phyloP scores from a whole-genome alignment of 2,888 invertebrate species.

The Troglohyphantes excavatus region DNA sequence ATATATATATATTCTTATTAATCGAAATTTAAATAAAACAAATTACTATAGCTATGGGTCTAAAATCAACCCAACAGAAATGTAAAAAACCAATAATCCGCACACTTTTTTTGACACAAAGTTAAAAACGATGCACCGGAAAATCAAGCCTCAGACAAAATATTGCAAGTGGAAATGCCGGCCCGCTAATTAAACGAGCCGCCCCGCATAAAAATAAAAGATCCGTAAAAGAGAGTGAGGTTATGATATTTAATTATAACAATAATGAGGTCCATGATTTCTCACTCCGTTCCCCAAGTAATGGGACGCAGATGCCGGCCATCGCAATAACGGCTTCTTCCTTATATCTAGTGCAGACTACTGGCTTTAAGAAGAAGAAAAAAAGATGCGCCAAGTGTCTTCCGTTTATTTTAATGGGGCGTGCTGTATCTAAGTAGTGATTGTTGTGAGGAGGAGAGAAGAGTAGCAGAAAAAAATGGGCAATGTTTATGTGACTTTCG shows the following conservation, averaged over 20 bases:
- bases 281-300: background rate
- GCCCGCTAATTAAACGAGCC: constrained; percentile 5
- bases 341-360: constrained; percentile 2
- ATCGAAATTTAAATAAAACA: too few relatives aligned
- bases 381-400: background rate
- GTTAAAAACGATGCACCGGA: too few relatives aligned
- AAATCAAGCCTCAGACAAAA: too few relatives aligned
- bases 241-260: constrained; percentile 35
- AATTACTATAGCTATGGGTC: too few relatives aligned
- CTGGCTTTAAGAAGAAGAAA: constrained; percentile 9
- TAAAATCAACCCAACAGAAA: too few relatives aligned
- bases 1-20: too few relatives aligned
- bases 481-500: constrained; percentile 59
- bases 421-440: constrained; percentile 39
- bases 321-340: constrained; percentile 7
- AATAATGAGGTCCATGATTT: constrained; percentile 53
- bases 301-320: constrained; percentile 44
- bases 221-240: constrained; percentile 9
- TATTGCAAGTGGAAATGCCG: background rate
- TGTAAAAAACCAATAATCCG: too few relatives aligned
- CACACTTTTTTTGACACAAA: too few relatives aligned
- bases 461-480: constrained; percentile 19
- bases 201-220: constrained; percentile 21
- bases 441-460: constrained; percentile 23
- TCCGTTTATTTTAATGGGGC: constrained; percentile 50